Conservation (phyloP, 2,888 invertebrate genomes). For the Tetanocera ferruginea region DNA sequence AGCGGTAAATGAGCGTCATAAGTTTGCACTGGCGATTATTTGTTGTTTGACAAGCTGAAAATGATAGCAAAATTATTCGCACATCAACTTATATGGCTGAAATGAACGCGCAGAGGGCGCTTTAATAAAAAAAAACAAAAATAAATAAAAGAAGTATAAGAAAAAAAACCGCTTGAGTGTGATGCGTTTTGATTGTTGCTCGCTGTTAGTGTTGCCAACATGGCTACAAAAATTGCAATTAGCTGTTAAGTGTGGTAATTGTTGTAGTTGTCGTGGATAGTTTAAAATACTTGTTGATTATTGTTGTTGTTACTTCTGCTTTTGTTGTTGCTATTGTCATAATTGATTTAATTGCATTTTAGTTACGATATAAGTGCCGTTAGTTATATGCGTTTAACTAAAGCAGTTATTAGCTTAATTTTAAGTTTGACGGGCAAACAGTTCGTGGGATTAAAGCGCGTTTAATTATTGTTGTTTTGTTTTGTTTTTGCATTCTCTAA, state of each 20-base stretch:
- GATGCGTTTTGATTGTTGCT: slow-evolving; percentile 21
- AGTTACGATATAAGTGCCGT: slow-evolving; percentile 30
- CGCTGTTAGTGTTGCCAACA: slow-evolving; percentile 13
- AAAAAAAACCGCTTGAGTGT: background rate
- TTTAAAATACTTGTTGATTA: background rate
- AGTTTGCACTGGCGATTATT: slow-evolving; percentile 7
- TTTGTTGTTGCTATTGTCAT: slow-evolving; percentile 15
- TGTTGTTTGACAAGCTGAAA: background rate
- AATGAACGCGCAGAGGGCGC: background rate
- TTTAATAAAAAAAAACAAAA: background rate
- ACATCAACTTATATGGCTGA: background rate
- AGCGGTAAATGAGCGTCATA: slow-evolving; percentile 19
- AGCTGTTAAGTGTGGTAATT: background rate
- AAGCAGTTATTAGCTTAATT: slow-evolving; percentile 40
- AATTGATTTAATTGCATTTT: slow-evolving; percentile 40
- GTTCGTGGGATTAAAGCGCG: slow-evolving; percentile 1
- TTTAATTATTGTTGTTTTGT: background rate
- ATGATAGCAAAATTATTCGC: background rate
- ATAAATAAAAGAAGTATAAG: background rate
- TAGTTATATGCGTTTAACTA: slow-evolving; percentile 36
- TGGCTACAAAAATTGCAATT: slow-evolving; percentile 5
- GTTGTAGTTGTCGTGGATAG: background rate
- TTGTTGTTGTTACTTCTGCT: background rate
- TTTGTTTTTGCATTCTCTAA: background rate
- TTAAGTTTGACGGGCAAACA: slow-evolving; percentile 16